A percentile compares a stretch with the other conserved stretches of the same genome.
phyloP scores from a whole-genome alignment of 1,140 invertebrate genomes.

The Plutomurus gul region DNA sequence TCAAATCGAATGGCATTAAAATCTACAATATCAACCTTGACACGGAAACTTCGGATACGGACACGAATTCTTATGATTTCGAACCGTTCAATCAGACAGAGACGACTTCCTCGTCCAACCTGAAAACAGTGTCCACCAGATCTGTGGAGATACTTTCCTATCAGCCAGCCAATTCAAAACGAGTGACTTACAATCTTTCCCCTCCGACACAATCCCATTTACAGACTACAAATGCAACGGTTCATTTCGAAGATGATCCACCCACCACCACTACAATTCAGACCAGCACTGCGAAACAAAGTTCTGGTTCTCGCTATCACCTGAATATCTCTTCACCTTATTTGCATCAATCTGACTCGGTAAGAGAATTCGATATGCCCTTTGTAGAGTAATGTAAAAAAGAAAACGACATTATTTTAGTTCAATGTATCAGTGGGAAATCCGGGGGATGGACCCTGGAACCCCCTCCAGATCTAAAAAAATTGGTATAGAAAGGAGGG shows the following conservation, averaged over 20 bases:
- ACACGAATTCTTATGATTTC: slow-evolving; percentile 54
- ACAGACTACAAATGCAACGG: slow-evolving; percentile 36
- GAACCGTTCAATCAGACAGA: slow-evolving; percentile 44
- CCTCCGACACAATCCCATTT: background rate
- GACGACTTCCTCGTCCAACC: slow-evolving; percentile 11
- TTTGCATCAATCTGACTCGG: background rate
- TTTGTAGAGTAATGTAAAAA: background rate
- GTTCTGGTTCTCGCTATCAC: background rate
- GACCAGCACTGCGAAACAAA: background rate
- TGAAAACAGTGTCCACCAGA: background rate
- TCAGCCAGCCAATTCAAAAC: slow-evolving; percentile 34
- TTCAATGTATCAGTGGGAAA: too few species aligned
- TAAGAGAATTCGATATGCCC: background rate
- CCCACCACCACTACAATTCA: background rate
- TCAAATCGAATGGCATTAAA: slow-evolving; percentile 56
- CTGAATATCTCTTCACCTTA: background rate
- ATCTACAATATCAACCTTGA: slow-evolving; percentile 58
- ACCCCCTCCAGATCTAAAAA: too few species aligned
- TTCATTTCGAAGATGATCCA: slow-evolving; percentile 35
- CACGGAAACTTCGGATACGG: slow-evolving; percentile 56
- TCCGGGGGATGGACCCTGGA: too few species aligned
- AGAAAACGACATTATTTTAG: too few species aligned
- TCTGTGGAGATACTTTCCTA: slow-evolving; percentile 50
- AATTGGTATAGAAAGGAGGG: too few species aligned
- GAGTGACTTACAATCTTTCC: slow-evolving; percentile 25